Percentiles rank a stretch among this genome's conserved stretches.
Evolutionary conservation across 2,797 vertebrate genomes (phyloP).

Genomic region (Falco concolor): DNA sequence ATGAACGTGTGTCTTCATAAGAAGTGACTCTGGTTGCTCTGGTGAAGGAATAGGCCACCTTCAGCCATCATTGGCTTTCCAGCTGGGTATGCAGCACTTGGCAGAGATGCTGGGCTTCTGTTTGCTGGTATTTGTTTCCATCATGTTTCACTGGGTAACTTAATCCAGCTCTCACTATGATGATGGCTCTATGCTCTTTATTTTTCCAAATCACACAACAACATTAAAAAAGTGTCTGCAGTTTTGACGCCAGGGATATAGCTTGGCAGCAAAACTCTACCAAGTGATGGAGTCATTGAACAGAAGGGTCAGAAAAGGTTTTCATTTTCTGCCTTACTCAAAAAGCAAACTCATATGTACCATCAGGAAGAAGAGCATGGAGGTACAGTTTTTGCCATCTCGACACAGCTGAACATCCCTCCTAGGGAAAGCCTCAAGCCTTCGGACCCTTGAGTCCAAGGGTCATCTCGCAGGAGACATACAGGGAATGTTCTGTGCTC

Average conservation of each 20-base stretch:
- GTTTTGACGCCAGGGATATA: rapidly evolving
- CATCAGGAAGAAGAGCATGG: background rate
- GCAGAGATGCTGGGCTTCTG: background rate
- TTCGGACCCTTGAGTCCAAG: too few relatives aligned
- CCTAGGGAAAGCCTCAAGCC: background rate
- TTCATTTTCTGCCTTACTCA: background rate
- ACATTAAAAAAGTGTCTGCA: background rate
- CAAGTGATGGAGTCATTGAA: rapidly evolving
- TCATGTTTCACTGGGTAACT: background rate
- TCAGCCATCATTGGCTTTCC: background rate
- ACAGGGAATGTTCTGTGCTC: too few relatives aligned
- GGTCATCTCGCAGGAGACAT: too few relatives aligned
- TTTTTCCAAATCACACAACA: background rate
- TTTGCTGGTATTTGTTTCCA: background rate
- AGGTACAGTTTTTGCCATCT: background rate
- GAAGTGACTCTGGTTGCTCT: rapidly evolving
- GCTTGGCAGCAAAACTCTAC: background rate
- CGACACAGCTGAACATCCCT: background rate
- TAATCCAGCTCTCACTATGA: background rate
- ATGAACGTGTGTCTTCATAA: background rate
- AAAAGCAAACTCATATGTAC: background rate
- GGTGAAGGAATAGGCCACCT: background rate
- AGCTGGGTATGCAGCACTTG: background rate
- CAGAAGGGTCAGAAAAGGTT: background rate
- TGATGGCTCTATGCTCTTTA: background rate